Evolutionary conservation across 2,888 invertebrate genomes (phyloP), one percentile per base, ranked within the genome.

Genomic region (Apamea monoglypha): DNA sequence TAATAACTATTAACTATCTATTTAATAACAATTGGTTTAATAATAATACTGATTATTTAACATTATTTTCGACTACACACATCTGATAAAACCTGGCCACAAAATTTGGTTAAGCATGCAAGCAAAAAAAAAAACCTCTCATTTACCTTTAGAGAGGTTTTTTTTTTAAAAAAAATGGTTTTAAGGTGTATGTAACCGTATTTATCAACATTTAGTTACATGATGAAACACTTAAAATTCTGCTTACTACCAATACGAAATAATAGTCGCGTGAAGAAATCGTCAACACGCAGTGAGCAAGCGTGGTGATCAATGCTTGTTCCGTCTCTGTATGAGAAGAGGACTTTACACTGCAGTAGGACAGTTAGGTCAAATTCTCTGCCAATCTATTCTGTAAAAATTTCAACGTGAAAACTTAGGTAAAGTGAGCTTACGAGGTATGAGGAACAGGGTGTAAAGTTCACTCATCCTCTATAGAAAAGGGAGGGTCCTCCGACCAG

Each of bases 11-110:
- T 75, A 81, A 67, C 40, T 85, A 84, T 78, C 76, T 81, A 86
- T 75, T 76, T 83, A 84, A 78, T 78, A 84, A 84, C 79, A 82
- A 77, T 80, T 82, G 84, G 72, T 83, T 78, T 76, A 66, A 47
- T 86, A 63, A 53, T 86, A 89, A 86, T 89, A 89, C 85, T 88
- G 87, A 86, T 75, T 81, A 78, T 70, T 64, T 72, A 84, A 77
- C 74, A 56, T 80, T 63, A 68, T 61, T 73, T 50, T 73, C 2
- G 14, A 29, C 0, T 44, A 79, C 76, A 76, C 18, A 80, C 70
- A 76, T 76, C 56, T n/a, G 16, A 61, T 53, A 63, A 50, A 40
- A 25, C 1, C 12, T 32, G 36, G 36, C 36, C 25, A 7, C n/a
- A 53, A 70, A 70, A 53, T 25, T 53, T 25, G 32, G 21, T 63